Percentiles rank a stretch among this genome's conserved stretches.
phyloP scores from a whole-genome alignment of 2,888 invertebrate species.

The Byasa hedistus region DNA sequence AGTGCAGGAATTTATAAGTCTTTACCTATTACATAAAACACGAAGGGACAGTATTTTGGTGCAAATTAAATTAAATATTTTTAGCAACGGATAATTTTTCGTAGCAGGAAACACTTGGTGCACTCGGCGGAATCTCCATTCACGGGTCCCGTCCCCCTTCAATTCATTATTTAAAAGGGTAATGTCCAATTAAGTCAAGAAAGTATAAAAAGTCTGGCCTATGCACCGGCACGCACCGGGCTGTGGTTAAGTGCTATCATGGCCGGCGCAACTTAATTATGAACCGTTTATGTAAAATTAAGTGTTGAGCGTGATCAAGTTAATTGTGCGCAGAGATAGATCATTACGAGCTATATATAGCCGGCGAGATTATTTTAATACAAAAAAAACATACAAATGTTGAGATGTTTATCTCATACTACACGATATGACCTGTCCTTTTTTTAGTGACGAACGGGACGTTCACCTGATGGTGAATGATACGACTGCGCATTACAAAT shows the following conservation, averaged over 20 bases:
- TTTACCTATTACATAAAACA: too few relatives aligned
- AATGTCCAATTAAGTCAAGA: slow-evolving; percentile 41
- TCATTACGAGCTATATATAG: slow-evolving; percentile 1
- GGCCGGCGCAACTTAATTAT: slow-evolving; percentile 21
- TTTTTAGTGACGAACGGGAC: too few relatives aligned
- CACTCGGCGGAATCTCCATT: slow-evolving; percentile 20
- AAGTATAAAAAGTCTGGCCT: slow-evolving; percentile 35
- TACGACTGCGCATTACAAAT: too few relatives aligned
- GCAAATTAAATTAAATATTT: slow-evolving; percentile 16
- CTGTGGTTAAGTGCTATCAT: slow-evolving; percentile 3
- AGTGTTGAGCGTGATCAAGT: slow-evolving; percentile 9
- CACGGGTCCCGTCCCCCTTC: slow-evolving; percentile 21
- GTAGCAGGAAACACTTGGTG: slow-evolving; percentile 21
- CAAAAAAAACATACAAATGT: too few relatives aligned
- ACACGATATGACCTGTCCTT: too few relatives aligned
- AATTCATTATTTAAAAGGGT: slow-evolving; percentile 38
- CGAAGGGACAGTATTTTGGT: too few relatives aligned
- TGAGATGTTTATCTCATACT: too few relatives aligned
- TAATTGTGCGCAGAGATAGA: neutral
- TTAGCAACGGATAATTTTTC: slow-evolving; percentile 9
- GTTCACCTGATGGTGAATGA: too few relatives aligned
- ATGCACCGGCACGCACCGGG: slow-evolving; percentile 38
- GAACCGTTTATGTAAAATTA: slow-evolving; percentile 16
- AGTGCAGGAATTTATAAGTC: too few relatives aligned
- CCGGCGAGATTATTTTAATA: too few relatives aligned